phyloP scores from a whole-genome alignment of 1,140 invertebrate species.

The Homarus americanus region DNA sequence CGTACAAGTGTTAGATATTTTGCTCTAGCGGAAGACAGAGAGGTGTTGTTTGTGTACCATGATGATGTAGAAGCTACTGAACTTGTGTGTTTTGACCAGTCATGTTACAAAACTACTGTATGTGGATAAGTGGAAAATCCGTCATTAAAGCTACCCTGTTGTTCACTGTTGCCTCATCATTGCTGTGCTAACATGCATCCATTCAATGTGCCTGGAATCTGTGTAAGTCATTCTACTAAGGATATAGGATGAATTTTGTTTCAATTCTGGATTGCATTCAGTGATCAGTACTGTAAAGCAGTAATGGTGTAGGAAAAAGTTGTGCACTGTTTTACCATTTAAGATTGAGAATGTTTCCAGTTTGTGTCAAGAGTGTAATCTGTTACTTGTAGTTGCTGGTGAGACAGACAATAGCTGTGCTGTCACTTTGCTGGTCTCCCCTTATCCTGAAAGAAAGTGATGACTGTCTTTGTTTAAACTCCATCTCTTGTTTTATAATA shows the following conservation, averaged over 20 bases:
- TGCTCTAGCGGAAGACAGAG: slow-evolving; percentile 17
- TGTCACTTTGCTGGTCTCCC: neutral
- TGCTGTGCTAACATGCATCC: neutral
- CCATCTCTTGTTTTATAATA: neutral
- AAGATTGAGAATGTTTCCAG: neutral
- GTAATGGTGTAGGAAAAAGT: neutral
- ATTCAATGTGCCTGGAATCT: slow-evolving; percentile 5
- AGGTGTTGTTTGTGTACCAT: neutral
- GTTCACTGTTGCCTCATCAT: slow-evolving; percentile 8
- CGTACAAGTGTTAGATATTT: slow-evolving; percentile 42
- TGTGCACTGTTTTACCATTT: neutral
- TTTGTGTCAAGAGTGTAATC: neutral
- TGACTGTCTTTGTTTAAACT: neutral
- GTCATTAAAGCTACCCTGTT: neutral
- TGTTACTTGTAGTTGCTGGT: neutral
- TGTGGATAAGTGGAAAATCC: neutral
- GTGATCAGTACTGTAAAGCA: neutral
- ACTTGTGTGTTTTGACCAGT: neutral
- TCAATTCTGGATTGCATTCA: neutral
- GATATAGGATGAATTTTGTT: neutral
- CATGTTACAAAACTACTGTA: neutral
- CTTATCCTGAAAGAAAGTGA: neutral
- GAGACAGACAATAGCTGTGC: neutral
- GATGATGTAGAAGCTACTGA: slow-evolving; percentile 5
- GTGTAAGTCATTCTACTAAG: neutral